These are phyloP conservation scores for Molossus molossus DNA, from an alignment of 2,797 vertebrate genomes.

Conservation along the genomic window DNA sequence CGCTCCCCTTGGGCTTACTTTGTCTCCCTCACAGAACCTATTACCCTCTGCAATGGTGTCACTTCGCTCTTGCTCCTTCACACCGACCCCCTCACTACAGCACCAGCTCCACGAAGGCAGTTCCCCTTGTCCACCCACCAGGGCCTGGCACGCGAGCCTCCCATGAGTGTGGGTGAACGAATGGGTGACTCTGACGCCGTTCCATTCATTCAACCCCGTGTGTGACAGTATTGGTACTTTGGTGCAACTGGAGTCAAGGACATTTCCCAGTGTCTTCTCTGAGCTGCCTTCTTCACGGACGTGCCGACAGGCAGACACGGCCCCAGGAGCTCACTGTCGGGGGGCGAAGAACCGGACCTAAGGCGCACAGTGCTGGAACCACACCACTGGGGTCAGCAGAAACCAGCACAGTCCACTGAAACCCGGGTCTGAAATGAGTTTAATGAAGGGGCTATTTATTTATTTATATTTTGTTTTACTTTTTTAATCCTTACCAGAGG, in stretches of 20 bases:
- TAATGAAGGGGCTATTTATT: neutral
- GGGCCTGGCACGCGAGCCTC: neutral
- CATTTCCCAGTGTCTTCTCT: neutral
- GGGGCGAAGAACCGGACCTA: neutral
- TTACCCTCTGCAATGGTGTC: neutral
- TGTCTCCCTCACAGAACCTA: neutral
- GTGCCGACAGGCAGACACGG: neutral
- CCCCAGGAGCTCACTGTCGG: neutral
- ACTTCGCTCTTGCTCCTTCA: neutral
- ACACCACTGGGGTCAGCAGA: neutral
- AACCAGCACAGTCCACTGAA: neutral
- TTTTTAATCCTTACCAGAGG: neutral
- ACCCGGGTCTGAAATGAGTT: neutral
- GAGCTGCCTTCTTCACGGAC: neutral
- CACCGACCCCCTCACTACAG: fast-evolving
- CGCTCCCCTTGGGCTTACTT: neutral
- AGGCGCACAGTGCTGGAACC: neutral
- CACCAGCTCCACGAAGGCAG: fast-evolving
- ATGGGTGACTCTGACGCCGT: fast-evolving
- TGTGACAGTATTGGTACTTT: neutral
- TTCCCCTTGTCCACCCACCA: neutral
- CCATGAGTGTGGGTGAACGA: neutral
- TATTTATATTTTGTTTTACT: neutral
- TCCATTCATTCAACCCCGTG: neutral
- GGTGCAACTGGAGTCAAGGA: neutral